Percentiles rank a stretch among this genome's conserved stretches.
These are phyloP conservation scores for Pardalotus punctatus DNA, from an alignment of 2,113 vertebrate genomes.

Conservation along the genomic window DNA sequence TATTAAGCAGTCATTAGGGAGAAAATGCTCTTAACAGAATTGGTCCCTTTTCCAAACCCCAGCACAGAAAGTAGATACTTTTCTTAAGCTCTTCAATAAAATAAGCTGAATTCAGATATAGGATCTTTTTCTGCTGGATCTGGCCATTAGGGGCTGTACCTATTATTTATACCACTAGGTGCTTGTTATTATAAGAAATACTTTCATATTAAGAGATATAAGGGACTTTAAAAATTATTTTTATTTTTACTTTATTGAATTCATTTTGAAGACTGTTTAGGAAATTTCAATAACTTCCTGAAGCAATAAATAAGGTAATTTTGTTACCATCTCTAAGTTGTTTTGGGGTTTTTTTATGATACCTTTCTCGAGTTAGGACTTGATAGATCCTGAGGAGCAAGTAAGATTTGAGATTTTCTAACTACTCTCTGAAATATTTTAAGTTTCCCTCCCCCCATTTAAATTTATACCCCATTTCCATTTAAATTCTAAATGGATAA, in stretches of 20 bases:
- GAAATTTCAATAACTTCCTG: neutral
- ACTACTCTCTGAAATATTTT: neutral
- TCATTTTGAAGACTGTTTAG: neutral
- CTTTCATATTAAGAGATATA: neutral
- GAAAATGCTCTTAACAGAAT: neutral
- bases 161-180: neutral
- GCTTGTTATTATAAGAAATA: neutral
- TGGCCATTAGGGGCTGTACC: neutral
- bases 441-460: neutral
- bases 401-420: neutral
- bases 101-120: neutral
- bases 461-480: neutral
- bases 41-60: neutral
- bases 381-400: neutral
- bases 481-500: neutral
- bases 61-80: neutral
- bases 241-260: neutral
- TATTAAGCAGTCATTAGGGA: neutral
- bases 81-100: neutral
- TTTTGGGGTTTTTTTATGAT: accelerated
- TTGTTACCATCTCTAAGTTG: neutral
- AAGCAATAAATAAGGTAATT: neutral
- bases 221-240: neutral
- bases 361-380: neutral
- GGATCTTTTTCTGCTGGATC: neutral